phyloP scores from a whole-genome alignment of 2,797 vertebrate species.

The Lacerta viridis region DNA sequence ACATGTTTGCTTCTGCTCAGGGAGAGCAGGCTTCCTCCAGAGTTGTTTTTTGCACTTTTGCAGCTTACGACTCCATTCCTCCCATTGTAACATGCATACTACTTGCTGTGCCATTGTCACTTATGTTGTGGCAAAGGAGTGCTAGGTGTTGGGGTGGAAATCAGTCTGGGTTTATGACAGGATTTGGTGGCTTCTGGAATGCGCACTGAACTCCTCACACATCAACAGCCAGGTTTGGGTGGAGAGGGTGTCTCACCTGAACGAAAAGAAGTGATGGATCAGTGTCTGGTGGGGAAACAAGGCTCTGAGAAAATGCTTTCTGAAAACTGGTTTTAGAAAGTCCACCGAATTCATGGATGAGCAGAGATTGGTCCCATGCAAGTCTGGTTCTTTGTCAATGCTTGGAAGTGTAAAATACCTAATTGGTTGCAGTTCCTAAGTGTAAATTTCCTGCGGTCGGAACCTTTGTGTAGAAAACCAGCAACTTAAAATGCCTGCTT shows the following conservation, averaged over 20 bases:
- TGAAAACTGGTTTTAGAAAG: background rate
- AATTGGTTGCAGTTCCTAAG: background rate
- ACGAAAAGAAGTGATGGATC: background rate
- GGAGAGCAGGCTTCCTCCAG: too few relatives aligned
- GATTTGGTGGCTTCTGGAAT: background rate
- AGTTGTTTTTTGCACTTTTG: too few relatives aligned
- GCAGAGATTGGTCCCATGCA: background rate
- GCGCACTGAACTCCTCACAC: background rate
- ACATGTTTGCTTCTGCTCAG: too few relatives aligned
- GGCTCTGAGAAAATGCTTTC: background rate
- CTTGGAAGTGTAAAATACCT: background rate
- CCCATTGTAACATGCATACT: too few relatives aligned
- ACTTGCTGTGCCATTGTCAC: too few relatives aligned
- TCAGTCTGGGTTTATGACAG: background rate
- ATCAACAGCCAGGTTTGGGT: background rate
- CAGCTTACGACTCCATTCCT: too few relatives aligned
- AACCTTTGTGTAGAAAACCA: slow-evolving; percentile 24
- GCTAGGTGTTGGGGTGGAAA: background rate
- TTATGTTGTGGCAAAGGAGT: background rate
- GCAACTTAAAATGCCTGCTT: slow-evolving; percentile 16
- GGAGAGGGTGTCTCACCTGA: background rate
- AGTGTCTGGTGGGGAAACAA: background rate
- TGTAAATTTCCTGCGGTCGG: background rate
- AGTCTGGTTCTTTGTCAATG: background rate
- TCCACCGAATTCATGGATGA: background rate